Conservation (phyloP, 2,113 vertebrate species). For the Neolamprologus sp. region DNA sequence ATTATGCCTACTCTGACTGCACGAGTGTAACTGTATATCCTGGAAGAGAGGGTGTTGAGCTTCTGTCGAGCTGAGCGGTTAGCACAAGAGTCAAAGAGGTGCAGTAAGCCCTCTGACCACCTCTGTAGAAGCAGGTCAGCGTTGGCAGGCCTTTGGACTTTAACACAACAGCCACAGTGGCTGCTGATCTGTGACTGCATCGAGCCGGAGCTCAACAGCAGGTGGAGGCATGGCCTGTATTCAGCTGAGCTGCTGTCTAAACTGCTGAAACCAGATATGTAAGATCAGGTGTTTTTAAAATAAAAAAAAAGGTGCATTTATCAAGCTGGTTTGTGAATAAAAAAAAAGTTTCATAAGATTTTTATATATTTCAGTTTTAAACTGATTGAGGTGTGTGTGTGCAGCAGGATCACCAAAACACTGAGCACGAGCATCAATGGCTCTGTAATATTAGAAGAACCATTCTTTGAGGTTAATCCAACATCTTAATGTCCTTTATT, state of each 20-base stretch:
- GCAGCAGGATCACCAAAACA: background rate
- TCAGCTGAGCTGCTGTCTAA: background rate
- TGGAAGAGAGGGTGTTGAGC: background rate
- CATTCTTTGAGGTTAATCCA: slow-evolving; percentile 38
- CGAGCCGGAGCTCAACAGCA: slow-evolving; percentile 33
- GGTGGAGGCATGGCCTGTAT: slow-evolving; percentile 43
- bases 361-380: background rate
- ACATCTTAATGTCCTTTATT: slow-evolving; percentile 38
- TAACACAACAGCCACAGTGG: background rate
- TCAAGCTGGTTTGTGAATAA: background rate
- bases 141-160: slow-evolving; percentile 4
- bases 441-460: slow-evolving; percentile 20
- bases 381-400: background rate
- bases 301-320: background rate
- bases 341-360: background rate
- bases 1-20: background rate
- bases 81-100: background rate
- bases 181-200: slow-evolving; percentile 24
- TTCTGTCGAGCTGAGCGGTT: slow-evolving; percentile 5
- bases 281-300: background rate
- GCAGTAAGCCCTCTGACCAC: slow-evolving; percentile 1
- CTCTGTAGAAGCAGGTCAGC: slow-evolving; percentile 8
- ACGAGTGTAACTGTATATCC: background rate
- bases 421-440: background rate
- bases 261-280: background rate